Percentiles rank a stretch among this genome's conserved stretches.
Evolutionary conservation across 2,888 invertebrate genomes (phyloP).

Genomic region (Ichneumoninae sp.): DNA sequence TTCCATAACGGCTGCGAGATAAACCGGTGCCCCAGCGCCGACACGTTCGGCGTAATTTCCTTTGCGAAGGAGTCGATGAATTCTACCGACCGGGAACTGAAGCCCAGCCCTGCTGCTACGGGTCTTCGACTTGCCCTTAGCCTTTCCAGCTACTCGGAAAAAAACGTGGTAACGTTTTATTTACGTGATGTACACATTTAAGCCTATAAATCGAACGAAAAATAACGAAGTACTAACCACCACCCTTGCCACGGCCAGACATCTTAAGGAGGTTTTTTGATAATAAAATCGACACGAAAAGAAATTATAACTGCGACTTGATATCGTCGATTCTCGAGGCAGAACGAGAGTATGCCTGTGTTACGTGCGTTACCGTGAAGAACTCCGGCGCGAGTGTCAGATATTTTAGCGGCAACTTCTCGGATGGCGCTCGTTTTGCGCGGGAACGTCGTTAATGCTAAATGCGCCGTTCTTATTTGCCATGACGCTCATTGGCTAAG

Average conservation of each 20-base stretch:
- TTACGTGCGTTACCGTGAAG: constrained; percentile 35
- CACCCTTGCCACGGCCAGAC: constrained; percentile 80
- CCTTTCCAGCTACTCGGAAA: constrained; percentile 72
- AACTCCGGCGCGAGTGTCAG: constrained; percentile 72
- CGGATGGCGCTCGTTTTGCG: constrained; percentile 74
- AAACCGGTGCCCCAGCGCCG: constrained; percentile 86
- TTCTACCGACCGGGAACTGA: constrained; percentile 86
- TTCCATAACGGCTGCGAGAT: constrained; percentile 87
- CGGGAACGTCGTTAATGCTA: constrained; percentile 71
- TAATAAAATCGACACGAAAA: not conserved
- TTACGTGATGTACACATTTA: not conserved
- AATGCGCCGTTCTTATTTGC: too few relatives aligned
- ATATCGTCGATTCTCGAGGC: constrained; percentile 45
- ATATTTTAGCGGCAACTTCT: constrained; percentile 77
- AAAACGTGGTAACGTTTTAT: constrained; percentile 15
- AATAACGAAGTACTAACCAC: constrained; percentile 68
- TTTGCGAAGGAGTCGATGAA: constrained; percentile 86
- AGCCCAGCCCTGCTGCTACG: constrained; percentile 86
- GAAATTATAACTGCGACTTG: constrained; percentile 42
- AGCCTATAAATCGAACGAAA: not conserved
- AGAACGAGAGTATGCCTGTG: constrained; percentile 62
- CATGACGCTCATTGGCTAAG: too few relatives aligned
- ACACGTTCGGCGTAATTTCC: constrained; percentile 88
- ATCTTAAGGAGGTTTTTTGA: constrained; percentile 50
- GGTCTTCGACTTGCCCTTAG: constrained; percentile 80